These are phyloP conservation scores for Semotilus atromaculatus DNA, from an alignment of 2,797 vertebrate species.

Conservation along the genomic window DNA sequence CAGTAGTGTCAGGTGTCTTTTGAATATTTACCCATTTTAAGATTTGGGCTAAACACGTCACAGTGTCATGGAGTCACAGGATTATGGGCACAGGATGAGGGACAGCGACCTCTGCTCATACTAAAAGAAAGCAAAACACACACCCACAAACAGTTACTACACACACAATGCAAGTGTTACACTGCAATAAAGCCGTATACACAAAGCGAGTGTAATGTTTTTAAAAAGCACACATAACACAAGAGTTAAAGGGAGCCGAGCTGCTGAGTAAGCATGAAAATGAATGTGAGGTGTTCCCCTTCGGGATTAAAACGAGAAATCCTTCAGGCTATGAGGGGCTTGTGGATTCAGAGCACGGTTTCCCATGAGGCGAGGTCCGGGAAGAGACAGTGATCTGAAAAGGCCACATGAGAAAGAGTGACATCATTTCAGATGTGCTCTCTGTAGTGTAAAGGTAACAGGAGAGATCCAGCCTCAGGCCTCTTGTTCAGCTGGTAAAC, in stretches of 20 bases:
- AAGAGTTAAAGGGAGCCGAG: background rate
- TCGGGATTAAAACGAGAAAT: constrained; percentile 7
- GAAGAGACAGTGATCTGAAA: constrained; percentile 17
- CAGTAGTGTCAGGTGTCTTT: constrained; percentile 48
- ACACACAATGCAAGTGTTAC: constrained; percentile 1
- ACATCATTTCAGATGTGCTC: constrained; percentile 51
- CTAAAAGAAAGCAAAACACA: constrained; percentile 50
- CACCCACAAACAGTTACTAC: constrained; percentile 34
- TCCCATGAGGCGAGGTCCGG: background rate
- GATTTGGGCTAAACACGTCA: constrained; percentile 50
- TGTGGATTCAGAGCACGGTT: background rate
- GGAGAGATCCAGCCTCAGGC: constrained; percentile 52
- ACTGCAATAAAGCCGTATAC: background rate
- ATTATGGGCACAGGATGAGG: constrained; percentile 39
- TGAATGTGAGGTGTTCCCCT: background rate
- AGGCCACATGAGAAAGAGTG: constrained; percentile 42
- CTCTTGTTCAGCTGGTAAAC: constrained; percentile 61
- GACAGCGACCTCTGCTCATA: constrained; percentile 55
- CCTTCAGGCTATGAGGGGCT: background rate
- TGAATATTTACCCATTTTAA: constrained; percentile 56
- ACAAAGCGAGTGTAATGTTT: background rate
- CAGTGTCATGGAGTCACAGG: constrained; percentile 48
- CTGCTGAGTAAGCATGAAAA: background rate
- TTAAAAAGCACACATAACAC: background rate
- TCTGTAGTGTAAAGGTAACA: constrained; percentile 55